phyloP scores from a whole-genome alignment of 2,888 invertebrate genomes.

The Liodrosophila aerea region DNA sequence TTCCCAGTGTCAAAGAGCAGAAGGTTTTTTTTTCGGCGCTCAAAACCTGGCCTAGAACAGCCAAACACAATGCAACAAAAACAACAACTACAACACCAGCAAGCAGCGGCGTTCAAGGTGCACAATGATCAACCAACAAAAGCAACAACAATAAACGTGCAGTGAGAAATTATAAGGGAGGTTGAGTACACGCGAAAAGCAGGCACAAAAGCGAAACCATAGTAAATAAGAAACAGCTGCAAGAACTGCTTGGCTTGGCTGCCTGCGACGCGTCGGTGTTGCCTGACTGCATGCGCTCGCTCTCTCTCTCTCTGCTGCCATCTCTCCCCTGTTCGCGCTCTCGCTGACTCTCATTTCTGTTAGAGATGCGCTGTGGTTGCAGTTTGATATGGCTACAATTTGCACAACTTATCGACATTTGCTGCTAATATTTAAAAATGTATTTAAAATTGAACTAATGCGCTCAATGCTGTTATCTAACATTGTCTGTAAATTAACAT shows the following conservation, averaged over 20 bases:
- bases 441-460: too few species aligned
- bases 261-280: conserved; percentile 14
- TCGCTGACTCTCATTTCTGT: conserved; percentile 7
- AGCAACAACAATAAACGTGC: conserved; percentile 27
- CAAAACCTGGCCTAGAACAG: conserved; percentile 63
- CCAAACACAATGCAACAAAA: conserved; percentile 14
- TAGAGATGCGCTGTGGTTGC: conserved; percentile 25
- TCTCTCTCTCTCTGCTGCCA: conserved; percentile 24
- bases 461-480: too few species aligned
- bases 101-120: conserved; percentile 59
- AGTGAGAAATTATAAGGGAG: conserved; percentile 66
- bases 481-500: too few species aligned
- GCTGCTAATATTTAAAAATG: too few species aligned
- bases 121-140: conserved; percentile 45
- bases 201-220: conserved; percentile 67
- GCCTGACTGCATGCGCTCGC: conserved; percentile 9
- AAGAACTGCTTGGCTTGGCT: conserved; percentile 47
- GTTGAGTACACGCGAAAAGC: conserved; percentile 66
- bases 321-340: conserved; percentile 1
- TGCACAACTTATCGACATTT: too few species aligned
- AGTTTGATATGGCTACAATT: too few species aligned
- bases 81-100: conserved; percentile 23
- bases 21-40: conserved; percentile 44
- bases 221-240: conserved; percentile 78
- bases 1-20: conserved; percentile 39